Conservation (phyloP, 1,140 invertebrate genomes). For the Ridgeia piscesae region DNA sequence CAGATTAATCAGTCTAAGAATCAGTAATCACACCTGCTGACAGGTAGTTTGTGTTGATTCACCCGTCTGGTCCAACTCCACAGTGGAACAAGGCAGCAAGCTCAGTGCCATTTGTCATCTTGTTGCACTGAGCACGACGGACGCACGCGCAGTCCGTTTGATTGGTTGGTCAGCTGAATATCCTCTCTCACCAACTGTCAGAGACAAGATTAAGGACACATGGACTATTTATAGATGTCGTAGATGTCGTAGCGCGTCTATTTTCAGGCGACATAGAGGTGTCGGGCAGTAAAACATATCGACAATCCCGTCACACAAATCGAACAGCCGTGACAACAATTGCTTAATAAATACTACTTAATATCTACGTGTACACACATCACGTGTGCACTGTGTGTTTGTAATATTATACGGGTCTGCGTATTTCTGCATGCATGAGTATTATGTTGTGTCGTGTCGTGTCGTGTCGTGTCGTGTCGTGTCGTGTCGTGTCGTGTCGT, state of each 20-base stretch:
- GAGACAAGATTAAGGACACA: neutral
- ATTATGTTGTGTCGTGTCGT: too few species aligned
- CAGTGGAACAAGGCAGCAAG: neutral
- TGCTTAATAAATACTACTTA: too few species aligned
- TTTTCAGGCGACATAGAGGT: too few species aligned
- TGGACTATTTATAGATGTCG: neutral
- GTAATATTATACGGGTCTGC: too few species aligned
- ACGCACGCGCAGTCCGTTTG: neutral
- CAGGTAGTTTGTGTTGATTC: neutral
- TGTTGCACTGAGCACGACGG: neutral
- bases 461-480: too few species aligned
- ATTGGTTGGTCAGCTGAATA: neutral
- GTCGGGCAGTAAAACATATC: too few species aligned
- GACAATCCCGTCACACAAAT: too few species aligned
- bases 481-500: too few species aligned
- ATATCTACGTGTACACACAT: too few species aligned
- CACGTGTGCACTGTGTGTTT: too few species aligned
- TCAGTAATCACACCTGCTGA: neutral
- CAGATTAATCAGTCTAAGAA: neutral
- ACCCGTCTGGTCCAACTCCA: neutral
- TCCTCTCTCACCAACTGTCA: neutral
- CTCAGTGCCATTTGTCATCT: neutral
- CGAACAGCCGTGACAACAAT: too few species aligned
- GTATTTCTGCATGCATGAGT: too few species aligned
- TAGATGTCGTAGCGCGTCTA: neutral